Conservation (phyloP, 2,113 vertebrate species). For the Oostethus manadensis region DNA sequence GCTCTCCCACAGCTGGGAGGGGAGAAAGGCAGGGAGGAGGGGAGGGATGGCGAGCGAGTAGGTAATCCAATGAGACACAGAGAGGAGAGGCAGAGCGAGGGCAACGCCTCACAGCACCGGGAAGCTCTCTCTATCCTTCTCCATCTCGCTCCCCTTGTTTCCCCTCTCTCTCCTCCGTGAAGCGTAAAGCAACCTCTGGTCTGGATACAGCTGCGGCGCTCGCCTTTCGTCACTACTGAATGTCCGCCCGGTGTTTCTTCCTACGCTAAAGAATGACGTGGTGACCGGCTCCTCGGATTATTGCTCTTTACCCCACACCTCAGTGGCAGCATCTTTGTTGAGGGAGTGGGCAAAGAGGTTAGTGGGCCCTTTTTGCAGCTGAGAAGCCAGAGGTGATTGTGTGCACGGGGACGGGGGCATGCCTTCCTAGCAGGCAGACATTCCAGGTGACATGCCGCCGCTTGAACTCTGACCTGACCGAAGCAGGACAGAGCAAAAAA, state of each 20-base stretch:
- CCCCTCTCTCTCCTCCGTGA: slow-evolving; percentile 36
- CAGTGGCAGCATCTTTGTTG: slow-evolving; percentile 54
- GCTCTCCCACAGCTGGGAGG: slow-evolving; percentile 69
- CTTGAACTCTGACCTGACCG: slow-evolving; percentile 8
- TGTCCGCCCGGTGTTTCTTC: too few relatives aligned
- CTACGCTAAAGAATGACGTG: slow-evolving; percentile 19
- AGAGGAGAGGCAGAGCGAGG: slow-evolving; percentile 60
- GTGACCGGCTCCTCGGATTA: slow-evolving; percentile 3
- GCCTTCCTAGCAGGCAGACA: slow-evolving; percentile 26
- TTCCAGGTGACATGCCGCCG: slow-evolving; percentile 30
- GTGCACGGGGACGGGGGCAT: slow-evolving; percentile 38
- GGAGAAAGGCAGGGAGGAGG: slow-evolving; percentile 31
- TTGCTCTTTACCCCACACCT: not conserved
- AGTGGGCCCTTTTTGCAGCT: slow-evolving; percentile 52
- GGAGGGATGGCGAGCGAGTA: slow-evolving; percentile 38
- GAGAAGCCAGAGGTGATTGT: slow-evolving; percentile 36
- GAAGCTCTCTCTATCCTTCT: slow-evolving; percentile 49
- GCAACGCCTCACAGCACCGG: slow-evolving; percentile 65
- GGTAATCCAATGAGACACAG: slow-evolving; percentile 70
- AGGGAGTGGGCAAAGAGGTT: slow-evolving; percentile 61
- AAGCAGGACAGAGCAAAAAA: slow-evolving; percentile 5
- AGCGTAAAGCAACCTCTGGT: slow-evolving; percentile 46
- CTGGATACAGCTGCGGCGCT: slow-evolving; percentile 20
- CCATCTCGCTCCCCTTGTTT: slow-evolving; percentile 34
- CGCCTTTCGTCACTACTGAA: not conserved